Conservation (phyloP, 2,113 vertebrate genomes). For the Galeopterus variegatus region DNA sequence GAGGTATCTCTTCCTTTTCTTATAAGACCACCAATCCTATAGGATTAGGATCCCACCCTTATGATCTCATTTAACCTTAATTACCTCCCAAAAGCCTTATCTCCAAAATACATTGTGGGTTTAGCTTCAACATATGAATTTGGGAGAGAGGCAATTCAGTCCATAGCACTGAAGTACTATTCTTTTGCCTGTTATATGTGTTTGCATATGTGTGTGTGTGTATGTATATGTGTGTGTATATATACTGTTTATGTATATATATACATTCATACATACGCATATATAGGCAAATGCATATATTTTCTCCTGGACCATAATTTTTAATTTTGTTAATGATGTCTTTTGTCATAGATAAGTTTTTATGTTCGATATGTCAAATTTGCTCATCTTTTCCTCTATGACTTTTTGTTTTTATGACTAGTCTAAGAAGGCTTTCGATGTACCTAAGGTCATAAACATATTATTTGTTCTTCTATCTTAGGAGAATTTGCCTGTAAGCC, state of each 20-base stretch:
- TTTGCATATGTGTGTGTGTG: not conserved
- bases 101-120: not conserved
- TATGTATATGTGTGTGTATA: not conserved
- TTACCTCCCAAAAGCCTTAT: not conserved
- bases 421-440: not conserved
- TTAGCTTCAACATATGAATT: not conserved
- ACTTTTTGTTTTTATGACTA: not conserved
- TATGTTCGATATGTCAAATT: not conserved
- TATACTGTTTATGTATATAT: not conserved
- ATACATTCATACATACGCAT: not conserved
- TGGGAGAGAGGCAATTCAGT: not conserved
- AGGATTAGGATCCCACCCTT: not conserved
- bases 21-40: not conserved
- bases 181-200: not conserved
- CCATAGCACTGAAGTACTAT: not conserved
- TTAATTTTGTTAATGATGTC: not conserved
- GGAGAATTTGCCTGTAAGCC: not conserved
- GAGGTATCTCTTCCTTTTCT: not conserved
- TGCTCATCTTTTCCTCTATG: not conserved
- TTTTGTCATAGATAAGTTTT: slow-evolving; percentile 14
- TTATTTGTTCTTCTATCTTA: slow-evolving; percentile 12
- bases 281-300: not conserved
- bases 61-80: not conserved
- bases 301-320: not conserved
- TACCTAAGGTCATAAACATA: not conserved